A percentile compares a stretch with the other conserved stretches of the same genome.
These are phyloP conservation scores for Pelosia muscerda DNA, from an alignment of 2,888 invertebrate species.

Conservation along the genomic window DNA sequence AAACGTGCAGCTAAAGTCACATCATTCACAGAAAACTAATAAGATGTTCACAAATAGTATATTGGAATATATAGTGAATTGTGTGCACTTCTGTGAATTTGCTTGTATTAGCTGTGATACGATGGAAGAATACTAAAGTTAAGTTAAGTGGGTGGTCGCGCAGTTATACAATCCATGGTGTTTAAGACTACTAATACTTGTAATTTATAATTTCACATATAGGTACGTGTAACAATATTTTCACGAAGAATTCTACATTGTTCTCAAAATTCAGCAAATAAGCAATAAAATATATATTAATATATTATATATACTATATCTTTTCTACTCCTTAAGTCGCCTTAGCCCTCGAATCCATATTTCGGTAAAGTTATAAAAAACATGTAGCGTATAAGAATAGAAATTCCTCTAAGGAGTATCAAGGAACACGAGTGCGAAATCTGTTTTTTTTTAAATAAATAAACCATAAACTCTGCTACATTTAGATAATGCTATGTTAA, in stretches of 20 bases:
- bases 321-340: too few relatives aligned
- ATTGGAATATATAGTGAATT: conserved; percentile 20
- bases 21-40: conserved; percentile 25
- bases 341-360: too few relatives aligned
- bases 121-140: conserved; percentile 42
- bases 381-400: too few relatives aligned
- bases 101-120: conserved; percentile 38
- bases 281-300: too few relatives aligned
- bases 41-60: conserved; percentile 24
- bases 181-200: too few relatives aligned
- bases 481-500: background rate
- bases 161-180: conserved; percentile 33
- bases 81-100: conserved; percentile 16
- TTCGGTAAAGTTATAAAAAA: too few relatives aligned
- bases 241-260: too few relatives aligned
- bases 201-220: background rate
- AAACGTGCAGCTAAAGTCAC: conserved; percentile 19
- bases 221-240: too few relatives aligned
- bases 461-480: background rate
- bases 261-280: too few relatives aligned
- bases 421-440: background rate
- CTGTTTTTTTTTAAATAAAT: background rate
- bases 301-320: too few relatives aligned
- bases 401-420: too few relatives aligned
- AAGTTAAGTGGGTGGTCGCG: conserved; percentile 21